Conservation (phyloP, 2,888 invertebrate species). For the Boloria euphrosyne region DNA sequence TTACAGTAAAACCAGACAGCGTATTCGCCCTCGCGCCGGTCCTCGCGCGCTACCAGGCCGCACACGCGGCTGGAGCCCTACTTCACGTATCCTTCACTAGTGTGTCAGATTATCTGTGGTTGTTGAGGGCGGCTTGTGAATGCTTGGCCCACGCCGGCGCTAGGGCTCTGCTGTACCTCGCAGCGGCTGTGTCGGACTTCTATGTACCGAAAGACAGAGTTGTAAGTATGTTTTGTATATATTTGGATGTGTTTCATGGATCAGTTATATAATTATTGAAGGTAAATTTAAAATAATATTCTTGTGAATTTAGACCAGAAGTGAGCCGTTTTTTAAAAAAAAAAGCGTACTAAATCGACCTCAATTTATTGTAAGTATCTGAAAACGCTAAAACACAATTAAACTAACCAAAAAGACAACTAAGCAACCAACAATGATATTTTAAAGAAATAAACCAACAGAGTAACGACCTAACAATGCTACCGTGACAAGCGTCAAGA, state of each 20-base stretch:
- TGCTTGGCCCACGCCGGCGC: slow-evolving; percentile 86
- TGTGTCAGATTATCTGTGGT: slow-evolving; percentile 95
- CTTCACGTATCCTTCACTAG: slow-evolving; percentile 91
- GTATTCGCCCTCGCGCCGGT: slow-evolving; percentile 87
- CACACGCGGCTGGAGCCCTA: slow-evolving; percentile 87
- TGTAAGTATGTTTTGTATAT: slow-evolving; percentile 79
- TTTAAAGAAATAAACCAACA: no score
- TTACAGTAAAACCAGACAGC: slow-evolving; percentile 87
- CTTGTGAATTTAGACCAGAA: no score
- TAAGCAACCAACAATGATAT: no score
- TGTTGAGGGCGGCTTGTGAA: slow-evolving; percentile 91
- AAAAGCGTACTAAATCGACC: no score
- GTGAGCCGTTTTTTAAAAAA: no score
- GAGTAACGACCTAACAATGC: no score
- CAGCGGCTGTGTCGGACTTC: slow-evolving; percentile 99
- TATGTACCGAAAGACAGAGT: slow-evolving; percentile 96
- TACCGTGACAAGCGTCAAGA: no score
- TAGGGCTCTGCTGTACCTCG: slow-evolving; percentile 93
- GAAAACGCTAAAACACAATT: no score
- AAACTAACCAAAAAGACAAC: no score
- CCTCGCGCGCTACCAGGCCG: slow-evolving; percentile 89
- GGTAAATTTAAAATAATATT: no score
- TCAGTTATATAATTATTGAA: not conserved
- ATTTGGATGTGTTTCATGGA: not conserved
- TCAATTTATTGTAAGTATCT: no score